These are phyloP conservation scores for Neodontobutis hainanensis DNA, from an alignment of 2,113 vertebrate genomes.

Conservation along the genomic window DNA sequence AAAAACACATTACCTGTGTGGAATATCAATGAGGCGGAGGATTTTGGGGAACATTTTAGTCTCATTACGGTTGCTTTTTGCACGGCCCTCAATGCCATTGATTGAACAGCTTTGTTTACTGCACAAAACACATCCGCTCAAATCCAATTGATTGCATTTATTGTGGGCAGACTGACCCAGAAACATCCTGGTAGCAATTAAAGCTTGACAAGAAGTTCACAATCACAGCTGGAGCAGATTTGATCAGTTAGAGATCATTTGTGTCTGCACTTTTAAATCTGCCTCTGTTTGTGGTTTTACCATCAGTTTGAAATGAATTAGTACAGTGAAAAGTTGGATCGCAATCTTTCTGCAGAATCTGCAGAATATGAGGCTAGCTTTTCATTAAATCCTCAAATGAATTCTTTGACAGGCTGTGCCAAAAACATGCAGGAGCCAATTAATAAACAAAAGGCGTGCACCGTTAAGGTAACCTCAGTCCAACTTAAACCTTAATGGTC, in stretches of 20 bases:
- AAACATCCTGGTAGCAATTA: constrained; percentile 2
- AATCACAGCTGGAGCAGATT: constrained; percentile 8
- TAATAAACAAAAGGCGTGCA: constrained; percentile 53
- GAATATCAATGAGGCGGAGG: constrained; percentile 55
- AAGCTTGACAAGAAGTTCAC: constrained; percentile 2
- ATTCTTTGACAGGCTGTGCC: constrained; percentile 66
- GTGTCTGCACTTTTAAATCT: constrained; percentile 26
- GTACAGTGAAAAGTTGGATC: constrained; percentile 38
- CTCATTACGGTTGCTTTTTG: constrained; percentile 7
- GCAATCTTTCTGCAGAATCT: constrained; percentile 59
- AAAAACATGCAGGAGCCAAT: constrained; percentile 64
- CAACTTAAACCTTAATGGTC: constrained; percentile 59
- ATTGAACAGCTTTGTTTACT: constrained; percentile 28
- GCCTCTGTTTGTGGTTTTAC: constrained; percentile 6
- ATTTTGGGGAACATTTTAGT: constrained; percentile 10
- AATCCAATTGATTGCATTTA: neutral
- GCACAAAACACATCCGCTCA: constrained; percentile 5
- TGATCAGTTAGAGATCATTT: constrained; percentile 29
- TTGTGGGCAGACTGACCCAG: neutral
- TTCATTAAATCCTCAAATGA: constrained; percentile 68
- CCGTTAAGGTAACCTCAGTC: constrained; percentile 45
- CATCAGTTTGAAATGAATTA: constrained; percentile 37
- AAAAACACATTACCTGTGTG: constrained; percentile 46
- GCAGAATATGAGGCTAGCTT: constrained; percentile 56
- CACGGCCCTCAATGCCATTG: constrained; percentile 1